Base-by-base conservation (phyloP, 2,113 vertebrate species). In the Manacus vitellinus region DNA sequence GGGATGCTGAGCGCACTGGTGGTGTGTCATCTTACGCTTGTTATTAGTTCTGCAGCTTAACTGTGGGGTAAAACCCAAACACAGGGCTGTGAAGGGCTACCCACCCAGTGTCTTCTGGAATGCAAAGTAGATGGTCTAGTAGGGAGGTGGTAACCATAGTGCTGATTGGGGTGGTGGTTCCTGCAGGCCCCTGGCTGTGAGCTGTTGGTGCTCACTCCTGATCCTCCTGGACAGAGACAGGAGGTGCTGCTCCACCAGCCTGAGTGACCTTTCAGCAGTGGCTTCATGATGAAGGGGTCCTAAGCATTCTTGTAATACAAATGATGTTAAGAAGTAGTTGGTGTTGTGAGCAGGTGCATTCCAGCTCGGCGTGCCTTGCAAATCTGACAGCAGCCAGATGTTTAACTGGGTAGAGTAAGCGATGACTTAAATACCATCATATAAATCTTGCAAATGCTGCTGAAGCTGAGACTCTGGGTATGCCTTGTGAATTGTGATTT, bases 301-400 rank as follows among this genome's bases (percentile, higher is more conserved):
- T 31, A 54, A 78, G 52, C 33, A 3, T 18, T 78, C 46, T n/a
- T 72, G 68, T 39, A 75, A 52, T 72, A 61, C 16, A 73, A 72
- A 56, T 61, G 58, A 35, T 47, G 10, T 68, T 68, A 51, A 41
- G 63, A 24, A 72, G 62, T 75, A 72, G 81, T 88, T 94, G 70
- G 62, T 82, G 65, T 88, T 77, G 85, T 80, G 46, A 80, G 82
- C 95, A 93, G 85, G 85, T 94, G 85, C 91, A 13, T 93, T 85
- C 62, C 49, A 93, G 66, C 78, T 83, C 2, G 0, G n/a, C 3
- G 0, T 33, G 84, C 75, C 72, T 59, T 74, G 79, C 70, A 84
- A 91, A 74, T 76, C 61, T 90, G 88, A 90, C 91, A 94, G 83
- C 59, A 94, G 43, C 59, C 92, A 92, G 91, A 76, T 92, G 91